Evolutionary conservation across 2,888 invertebrate species (phyloP).

Genomic region (Sinopyrophorus schimmeli): DNA sequence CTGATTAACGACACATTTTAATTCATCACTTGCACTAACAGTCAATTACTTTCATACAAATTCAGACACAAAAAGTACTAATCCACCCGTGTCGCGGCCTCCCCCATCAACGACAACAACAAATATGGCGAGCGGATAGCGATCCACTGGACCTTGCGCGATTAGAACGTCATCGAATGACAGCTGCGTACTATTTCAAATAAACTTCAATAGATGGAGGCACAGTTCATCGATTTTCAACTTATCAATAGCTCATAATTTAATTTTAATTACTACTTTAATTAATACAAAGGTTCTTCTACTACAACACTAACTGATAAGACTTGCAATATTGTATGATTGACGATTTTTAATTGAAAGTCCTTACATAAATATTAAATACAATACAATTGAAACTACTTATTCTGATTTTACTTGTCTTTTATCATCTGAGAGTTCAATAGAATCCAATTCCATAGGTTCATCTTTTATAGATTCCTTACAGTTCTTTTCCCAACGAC

Average conservation of each 20-base stretch:
- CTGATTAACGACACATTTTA: conserved; percentile 29
- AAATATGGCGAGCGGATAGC: conserved; percentile 70
- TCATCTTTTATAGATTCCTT: conserved; percentile 36
- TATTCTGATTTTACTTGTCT: conserved; percentile 18
- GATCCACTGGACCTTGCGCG: conserved; percentile 39
- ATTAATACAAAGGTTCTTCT: too few species aligned
- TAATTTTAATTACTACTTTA: too few species aligned
- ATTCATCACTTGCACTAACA: conserved; percentile 34
- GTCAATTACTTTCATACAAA: conserved; percentile 44
- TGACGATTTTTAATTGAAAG: too few species aligned
- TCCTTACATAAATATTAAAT: conserved; percentile 2
- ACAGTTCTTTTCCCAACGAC: conserved; percentile 49
- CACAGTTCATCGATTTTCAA: too few species aligned
- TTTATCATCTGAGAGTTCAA: conserved; percentile 18
- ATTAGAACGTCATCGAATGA: conserved; percentile 19
- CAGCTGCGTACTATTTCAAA: conserved; percentile 8
- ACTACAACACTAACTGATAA: too few species aligned
- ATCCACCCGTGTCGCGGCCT: conserved; percentile 53
- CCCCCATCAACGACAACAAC: conserved; percentile 78
- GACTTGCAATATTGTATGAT: too few species aligned
- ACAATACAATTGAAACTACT: conserved; percentile 3
- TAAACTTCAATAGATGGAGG: conserved; percentile 13
- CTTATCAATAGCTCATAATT: too few species aligned
- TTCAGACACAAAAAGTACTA: conserved; percentile 42
- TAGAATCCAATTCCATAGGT: conserved; percentile 20